These are phyloP conservation scores for Polypedilum pembai DNA, from an alignment of 1,140 invertebrate species.

Conservation along the genomic window DNA sequence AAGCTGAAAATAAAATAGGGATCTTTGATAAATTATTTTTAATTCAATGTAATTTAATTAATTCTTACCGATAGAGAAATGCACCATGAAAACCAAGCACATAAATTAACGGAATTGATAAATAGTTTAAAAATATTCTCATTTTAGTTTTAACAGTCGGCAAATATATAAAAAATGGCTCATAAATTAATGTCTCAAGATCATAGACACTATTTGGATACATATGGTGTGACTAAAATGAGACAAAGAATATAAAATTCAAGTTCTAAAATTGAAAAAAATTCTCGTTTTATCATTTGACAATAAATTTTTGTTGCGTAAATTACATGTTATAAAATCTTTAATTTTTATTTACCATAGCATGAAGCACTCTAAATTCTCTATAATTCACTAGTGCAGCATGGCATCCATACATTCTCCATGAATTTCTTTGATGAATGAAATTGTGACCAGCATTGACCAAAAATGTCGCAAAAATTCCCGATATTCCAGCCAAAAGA, in stretches of 20 bases:
- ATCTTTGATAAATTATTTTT: background rate
- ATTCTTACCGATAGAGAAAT: too few species aligned
- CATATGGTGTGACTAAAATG: constrained; percentile 61
- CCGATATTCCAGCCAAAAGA: too few species aligned
- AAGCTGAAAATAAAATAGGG: background rate
- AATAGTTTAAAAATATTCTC: background rate
- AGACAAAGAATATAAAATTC: background rate
- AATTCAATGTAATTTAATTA: too few species aligned
- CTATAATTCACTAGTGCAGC: constrained; percentile 54
- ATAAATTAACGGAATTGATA: background rate
- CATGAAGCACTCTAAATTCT: constrained; percentile 69
- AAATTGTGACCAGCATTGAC: constrained; percentile 66
- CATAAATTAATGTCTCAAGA: constrained; percentile 60
- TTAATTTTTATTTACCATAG: constrained; percentile 39
- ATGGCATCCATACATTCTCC: constrained; percentile 75
- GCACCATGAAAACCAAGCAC: background rate
- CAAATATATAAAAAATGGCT: constrained; percentile 62
- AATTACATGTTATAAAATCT: too few species aligned
- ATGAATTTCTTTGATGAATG: constrained; percentile 70
- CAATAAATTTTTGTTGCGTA: too few species aligned
- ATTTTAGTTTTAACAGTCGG: constrained; percentile 40
- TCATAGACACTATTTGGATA: constrained; percentile 73
- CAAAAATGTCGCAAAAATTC: constrained; percentile 45
- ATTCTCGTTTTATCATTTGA: too few species aligned
- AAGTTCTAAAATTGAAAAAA: too few species aligned